Conservation (phyloP, 2,797 vertebrate species). For the Acanthiza pusilla region DNA sequence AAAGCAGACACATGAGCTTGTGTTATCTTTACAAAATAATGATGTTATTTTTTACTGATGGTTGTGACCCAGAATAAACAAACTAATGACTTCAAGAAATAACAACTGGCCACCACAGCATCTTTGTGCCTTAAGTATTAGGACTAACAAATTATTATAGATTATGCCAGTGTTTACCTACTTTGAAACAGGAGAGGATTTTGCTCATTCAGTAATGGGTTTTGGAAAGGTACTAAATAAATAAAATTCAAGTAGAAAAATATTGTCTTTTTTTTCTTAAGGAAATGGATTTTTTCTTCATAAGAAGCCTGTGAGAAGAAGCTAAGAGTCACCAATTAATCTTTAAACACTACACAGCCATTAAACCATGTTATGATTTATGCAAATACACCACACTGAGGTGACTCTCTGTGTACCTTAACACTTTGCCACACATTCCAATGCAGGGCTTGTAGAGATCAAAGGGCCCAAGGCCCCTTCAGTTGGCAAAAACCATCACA, state of each 20-base stretch:
- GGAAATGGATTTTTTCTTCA: not conserved
- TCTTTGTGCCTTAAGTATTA: not conserved
- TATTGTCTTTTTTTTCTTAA: not conserved
- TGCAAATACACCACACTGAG: not conserved
- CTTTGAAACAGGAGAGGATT: not conserved
- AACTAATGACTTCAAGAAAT: not conserved
- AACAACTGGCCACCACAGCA: not conserved
- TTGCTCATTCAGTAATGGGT: not conserved
- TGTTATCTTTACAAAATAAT: not conserved
- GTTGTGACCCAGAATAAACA: not conserved
- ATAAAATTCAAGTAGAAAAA: not conserved
- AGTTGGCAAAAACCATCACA: not conserved
- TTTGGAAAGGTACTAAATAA: not conserved
- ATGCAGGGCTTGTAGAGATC: not conserved
- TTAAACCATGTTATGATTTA: not conserved
- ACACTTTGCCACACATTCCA: not conserved
- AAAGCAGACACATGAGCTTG: not conserved
- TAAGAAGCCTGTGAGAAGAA: not conserved
- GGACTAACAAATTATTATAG: not conserved
- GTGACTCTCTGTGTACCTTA: not conserved
- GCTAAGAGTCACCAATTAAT: not conserved
- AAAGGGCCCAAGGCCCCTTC: not conserved
- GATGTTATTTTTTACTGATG: not conserved
- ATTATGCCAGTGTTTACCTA: not conserved
- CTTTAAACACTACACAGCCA: not conserved